These are phyloP conservation scores for Polypedilum vanderplanki DNA, from an alignment of 1,140 invertebrate species.

Conservation along the genomic window DNA sequence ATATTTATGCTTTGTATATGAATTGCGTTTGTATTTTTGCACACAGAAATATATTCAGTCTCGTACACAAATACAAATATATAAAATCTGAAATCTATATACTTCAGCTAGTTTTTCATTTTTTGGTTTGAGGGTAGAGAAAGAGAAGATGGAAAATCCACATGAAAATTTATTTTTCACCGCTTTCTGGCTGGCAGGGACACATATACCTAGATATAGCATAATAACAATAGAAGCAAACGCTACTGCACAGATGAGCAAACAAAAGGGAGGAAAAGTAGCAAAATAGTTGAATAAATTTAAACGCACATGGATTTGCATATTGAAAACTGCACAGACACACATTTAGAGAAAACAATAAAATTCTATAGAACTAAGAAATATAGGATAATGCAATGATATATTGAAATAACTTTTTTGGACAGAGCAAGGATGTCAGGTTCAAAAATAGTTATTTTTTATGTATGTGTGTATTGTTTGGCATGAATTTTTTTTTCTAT, in stretches of 20 bases:
- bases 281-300: not conserved
- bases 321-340: not conserved
- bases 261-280: not conserved
- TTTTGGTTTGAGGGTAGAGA: not conserved
- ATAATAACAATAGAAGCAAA: too few relatives aligned
- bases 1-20: not conserved
- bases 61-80: not conserved
- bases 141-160: slow-evolving; percentile 17
- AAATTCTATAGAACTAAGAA: slow-evolving; percentile 12
- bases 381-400: slow-evolving; percentile 13
- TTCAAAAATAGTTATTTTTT: not conserved
- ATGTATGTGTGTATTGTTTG: not conserved
- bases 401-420: slow-evolving; percentile 14
- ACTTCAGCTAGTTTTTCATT: not conserved
- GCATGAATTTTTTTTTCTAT: too few relatives aligned
- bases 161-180: slow-evolving; percentile 19
- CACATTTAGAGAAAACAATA: not conserved
- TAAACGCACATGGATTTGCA: not conserved
- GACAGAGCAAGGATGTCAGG: slow-evolving; percentile 3
- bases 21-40: not conserved
- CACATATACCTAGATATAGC: not conserved
- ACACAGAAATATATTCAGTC: not conserved
- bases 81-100: not conserved
- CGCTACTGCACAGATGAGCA: not conserved
- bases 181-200: not conserved